Conservation (phyloP, 2,797 vertebrate species). For the Molossus alvarezi region DNA sequence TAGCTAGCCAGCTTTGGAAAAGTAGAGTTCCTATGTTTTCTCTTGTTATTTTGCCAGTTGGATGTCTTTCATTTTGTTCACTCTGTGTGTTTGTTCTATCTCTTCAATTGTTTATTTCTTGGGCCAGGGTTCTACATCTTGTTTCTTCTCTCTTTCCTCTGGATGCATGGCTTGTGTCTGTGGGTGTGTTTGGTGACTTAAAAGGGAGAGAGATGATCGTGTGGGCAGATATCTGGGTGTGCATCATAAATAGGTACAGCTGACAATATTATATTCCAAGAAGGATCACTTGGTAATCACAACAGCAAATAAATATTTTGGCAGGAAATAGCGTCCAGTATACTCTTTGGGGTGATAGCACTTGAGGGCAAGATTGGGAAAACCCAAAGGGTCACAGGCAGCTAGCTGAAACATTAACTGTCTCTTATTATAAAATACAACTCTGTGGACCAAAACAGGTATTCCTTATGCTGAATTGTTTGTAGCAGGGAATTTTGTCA, state of each 20-base stretch:
- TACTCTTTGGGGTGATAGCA: not conserved
- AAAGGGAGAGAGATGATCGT: constrained; percentile 8
- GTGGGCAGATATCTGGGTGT: not conserved
- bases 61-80: constrained; percentile 40
- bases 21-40: not conserved
- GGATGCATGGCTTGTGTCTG: not conserved
- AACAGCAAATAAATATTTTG: constrained; percentile 53
- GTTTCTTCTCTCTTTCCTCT: not conserved
- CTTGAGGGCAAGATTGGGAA: not conserved
- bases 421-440: constrained; percentile 61
- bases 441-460: not conserved
- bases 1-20: not conserved
- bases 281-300: not conserved
- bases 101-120: constrained; percentile 39
- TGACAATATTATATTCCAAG: constrained; percentile 34
- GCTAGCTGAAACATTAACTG: constrained; percentile 66
- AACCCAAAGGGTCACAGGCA: constrained; percentile 4
- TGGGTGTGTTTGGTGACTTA: constrained; percentile 37
- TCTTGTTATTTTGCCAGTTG: constrained; percentile 43
- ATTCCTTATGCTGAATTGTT: constrained; percentile 19
- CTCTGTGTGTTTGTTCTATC: not conserved
- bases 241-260: not conserved
- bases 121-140: not conserved
- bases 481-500: constrained; percentile 52
- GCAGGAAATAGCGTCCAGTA: constrained; percentile 17